Base-by-base conservation (phyloP, 2,797 vertebrate genomes). In the Bradypodion ventrale region DNA sequence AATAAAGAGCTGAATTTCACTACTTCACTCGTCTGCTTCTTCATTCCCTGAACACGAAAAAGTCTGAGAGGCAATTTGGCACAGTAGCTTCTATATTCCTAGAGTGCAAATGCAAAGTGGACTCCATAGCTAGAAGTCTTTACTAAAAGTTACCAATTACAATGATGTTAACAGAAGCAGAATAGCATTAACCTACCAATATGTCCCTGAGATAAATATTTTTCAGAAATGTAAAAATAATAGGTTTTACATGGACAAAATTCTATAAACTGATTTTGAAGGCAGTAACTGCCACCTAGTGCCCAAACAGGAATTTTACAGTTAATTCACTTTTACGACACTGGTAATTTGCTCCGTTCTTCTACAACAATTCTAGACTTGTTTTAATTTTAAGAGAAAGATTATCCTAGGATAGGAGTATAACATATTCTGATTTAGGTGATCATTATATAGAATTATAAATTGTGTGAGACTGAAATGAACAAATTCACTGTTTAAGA, bases 211-310 rank as follows among this genome's bases (percentile, higher is more conserved):
- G 78, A 80, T 42, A 52, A 70, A 52, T 59, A 72, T 56, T 35
- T 78, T 52, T 40, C 40, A 2, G 6, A 0, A 0, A 4, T 46
- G 3, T 0, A 40, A 66, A n/a, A 6, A 1, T 5, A 29, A 27
- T 56, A 49, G 35, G 7, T 52, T 23, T 0, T 59, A 32, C 35
- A 0, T 4, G 29, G 68, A 3, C 3, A 1, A 10, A n/a, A 1
- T 52, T 7, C 0, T 0, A 0, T 75, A 62, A 80, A 72, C 13
- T 37, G 40, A 1, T 86, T 77, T 7, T 87, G 75, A 93, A 93
- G 88, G 93, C 56, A 89, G 60, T 49, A 94, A 66, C 87, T 94
- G 95, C 94, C 94, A 94, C 84, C 95, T 96, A 95, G 94, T 89
- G 94, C 77, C 84, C 65, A 3, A 63, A 0, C 9, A 75, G 74